Conservation (phyloP, 2,797 vertebrate genomes). For the Enoplosus armatus region DNA sequence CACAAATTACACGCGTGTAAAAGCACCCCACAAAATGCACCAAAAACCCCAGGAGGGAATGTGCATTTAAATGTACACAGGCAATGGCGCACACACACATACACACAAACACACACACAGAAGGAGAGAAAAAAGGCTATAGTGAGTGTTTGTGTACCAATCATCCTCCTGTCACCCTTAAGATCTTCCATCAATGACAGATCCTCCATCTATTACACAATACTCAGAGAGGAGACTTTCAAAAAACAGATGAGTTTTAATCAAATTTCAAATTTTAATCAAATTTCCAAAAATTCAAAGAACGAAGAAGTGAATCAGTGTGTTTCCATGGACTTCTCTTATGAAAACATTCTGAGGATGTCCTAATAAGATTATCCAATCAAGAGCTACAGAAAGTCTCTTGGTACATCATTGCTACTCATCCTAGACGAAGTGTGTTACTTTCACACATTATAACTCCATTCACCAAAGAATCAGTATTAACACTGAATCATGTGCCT, state of each 20-base stretch:
- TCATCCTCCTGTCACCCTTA: background rate
- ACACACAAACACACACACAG: conserved; percentile 39
- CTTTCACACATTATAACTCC: background rate
- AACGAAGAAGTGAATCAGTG: background rate
- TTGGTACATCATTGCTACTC: background rate
- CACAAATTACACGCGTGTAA: background rate
- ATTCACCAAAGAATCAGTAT: background rate
- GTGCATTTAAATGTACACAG: conserved; percentile 9
- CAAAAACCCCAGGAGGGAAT: background rate
- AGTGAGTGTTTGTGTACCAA: conserved; percentile 36
- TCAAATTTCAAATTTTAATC: background rate
- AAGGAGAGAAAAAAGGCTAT: conserved; percentile 41
- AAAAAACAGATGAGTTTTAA: background rate
- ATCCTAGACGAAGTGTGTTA: background rate
- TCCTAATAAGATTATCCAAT: background rate
- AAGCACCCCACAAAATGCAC: conserved; percentile 2
- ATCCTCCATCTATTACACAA: background rate
- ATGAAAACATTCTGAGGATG: background rate
- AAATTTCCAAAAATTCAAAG: background rate
- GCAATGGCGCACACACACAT: conserved; percentile 3
- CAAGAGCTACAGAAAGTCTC: background rate
- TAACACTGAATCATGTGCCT: background rate
- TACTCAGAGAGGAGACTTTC: too few species aligned
- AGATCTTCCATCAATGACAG: background rate
- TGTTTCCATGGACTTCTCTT: background rate